Conservation (phyloP, 2,113 vertebrate species). For the Phoxinus phoxinus region DNA sequence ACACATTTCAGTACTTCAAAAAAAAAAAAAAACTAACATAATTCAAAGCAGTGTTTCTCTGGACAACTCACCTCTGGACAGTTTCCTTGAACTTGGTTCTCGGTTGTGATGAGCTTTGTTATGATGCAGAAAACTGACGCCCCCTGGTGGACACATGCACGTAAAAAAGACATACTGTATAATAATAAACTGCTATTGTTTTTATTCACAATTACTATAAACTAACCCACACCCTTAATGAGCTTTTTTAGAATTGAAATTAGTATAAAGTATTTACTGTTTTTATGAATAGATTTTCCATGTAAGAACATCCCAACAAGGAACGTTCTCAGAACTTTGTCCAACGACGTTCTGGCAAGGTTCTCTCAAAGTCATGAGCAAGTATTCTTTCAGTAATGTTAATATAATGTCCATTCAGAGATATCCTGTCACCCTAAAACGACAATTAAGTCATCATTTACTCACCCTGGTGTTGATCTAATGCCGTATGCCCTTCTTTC, state of each 20-base stretch:
- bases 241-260: neutral
- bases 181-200: neutral
- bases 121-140: conserved; percentile 92
- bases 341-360: too few relatives aligned
- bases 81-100: conserved; percentile 86
- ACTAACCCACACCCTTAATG: too few relatives aligned
- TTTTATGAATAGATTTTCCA: neutral
- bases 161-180: neutral
- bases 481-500: too few relatives aligned
- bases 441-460: too few relatives aligned
- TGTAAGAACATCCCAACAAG: neutral
- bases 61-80: conserved; percentile 91
- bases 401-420: too few relatives aligned
- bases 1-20: neutral
- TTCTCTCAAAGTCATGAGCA: too few relatives aligned
- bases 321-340: too few relatives aligned
- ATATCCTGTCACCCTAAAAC: too few relatives aligned
- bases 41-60: neutral
- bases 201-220: too few relatives aligned
- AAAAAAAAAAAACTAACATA: too few relatives aligned
- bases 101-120: conserved; percentile 89
- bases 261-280: neutral
- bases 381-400: too few relatives aligned
- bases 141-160: conserved; percentile 74
- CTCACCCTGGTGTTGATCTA: too few relatives aligned